Evolutionary conservation across 2,797 vertebrate species (phyloP).

Genomic region (Heterohyrax brucei): DNA sequence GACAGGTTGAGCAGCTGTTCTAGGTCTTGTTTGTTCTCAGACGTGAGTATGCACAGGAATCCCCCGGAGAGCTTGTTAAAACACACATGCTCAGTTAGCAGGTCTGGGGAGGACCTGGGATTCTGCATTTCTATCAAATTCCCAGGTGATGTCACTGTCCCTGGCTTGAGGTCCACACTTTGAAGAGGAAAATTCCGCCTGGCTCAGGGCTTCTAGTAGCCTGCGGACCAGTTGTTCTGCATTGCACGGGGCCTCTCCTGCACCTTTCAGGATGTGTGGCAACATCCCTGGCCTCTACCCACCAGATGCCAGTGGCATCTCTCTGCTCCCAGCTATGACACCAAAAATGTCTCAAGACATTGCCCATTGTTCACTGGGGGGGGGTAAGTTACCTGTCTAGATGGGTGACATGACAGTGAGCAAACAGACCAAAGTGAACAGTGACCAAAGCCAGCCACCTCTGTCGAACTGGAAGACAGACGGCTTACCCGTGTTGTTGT

Average conservation of each 20-base stretch:
- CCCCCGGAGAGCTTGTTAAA: too few species aligned
- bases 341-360: not conserved
- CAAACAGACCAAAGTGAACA: too few species aligned
- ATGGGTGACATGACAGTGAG: too few species aligned
- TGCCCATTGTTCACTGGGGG: not conserved
- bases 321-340: not conserved
- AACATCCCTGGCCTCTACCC: not conserved
- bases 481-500: too few species aligned
- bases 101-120: not conserved
- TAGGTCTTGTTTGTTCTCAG: not conserved
- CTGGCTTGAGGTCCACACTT: not conserved
- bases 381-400: not conserved
- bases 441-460: not conserved
- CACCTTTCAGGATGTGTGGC: rapidly evolving
- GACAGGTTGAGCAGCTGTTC: not conserved
- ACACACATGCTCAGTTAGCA: not conserved
- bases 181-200: not conserved
- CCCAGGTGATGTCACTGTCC: rapidly evolving
- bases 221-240: rapidly evolving
- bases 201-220: not conserved
- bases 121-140: not conserved
- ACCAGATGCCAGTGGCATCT: not conserved
- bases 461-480: rapidly evolving
- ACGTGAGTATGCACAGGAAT: too few species aligned
- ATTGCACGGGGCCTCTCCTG: rapidly evolving